Evolutionary conservation across 2,888 invertebrate species (phyloP).

Genomic region (Sarcophaga variegata): DNA sequence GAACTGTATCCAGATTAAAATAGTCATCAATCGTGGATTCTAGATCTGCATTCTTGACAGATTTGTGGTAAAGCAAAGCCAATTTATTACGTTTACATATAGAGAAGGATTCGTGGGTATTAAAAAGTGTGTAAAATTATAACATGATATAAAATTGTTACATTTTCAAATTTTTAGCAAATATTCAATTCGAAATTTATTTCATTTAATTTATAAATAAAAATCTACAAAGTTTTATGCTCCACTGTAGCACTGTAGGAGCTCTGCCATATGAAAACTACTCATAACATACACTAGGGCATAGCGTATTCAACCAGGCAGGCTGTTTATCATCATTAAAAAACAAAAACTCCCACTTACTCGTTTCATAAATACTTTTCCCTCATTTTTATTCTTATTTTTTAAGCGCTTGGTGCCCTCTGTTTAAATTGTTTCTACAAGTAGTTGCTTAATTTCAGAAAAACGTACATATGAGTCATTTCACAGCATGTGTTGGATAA

Average conservation of each 20-base stretch:
- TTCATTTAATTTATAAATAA: too few species aligned
- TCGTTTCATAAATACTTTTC: conserved; percentile 53
- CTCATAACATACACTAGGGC: background rate
- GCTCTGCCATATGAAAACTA: background rate
- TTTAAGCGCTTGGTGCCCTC: background rate
- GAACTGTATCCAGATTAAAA: too few species aligned
- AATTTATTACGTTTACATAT: too few species aligned
- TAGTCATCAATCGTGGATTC: too few species aligned
- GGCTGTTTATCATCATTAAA: background rate
- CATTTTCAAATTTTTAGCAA: too few species aligned
- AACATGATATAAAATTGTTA: too few species aligned
- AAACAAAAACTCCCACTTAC: conserved; percentile 14
- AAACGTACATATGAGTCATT: background rate
- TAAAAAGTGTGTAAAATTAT: too few species aligned
- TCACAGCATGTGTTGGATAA: background rate
- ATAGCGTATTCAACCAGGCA: conserved; percentile 19
- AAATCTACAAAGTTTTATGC: too few species aligned
- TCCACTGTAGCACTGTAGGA: background rate
- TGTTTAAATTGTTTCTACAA: conserved; percentile 30
- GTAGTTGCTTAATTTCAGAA: background rate
- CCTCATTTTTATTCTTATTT: conserved; percentile 18
- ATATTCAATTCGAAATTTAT: too few species aligned
- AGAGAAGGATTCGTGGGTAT: too few species aligned
- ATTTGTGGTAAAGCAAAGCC: too few species aligned
- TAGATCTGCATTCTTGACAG: too few species aligned